Percentiles rank a stretch among this genome's conserved stretches.
These are phyloP conservation scores for Recurvirostra avosetta DNA, from an alignment of 2,113 vertebrate genomes.

Conservation along the genomic window DNA sequence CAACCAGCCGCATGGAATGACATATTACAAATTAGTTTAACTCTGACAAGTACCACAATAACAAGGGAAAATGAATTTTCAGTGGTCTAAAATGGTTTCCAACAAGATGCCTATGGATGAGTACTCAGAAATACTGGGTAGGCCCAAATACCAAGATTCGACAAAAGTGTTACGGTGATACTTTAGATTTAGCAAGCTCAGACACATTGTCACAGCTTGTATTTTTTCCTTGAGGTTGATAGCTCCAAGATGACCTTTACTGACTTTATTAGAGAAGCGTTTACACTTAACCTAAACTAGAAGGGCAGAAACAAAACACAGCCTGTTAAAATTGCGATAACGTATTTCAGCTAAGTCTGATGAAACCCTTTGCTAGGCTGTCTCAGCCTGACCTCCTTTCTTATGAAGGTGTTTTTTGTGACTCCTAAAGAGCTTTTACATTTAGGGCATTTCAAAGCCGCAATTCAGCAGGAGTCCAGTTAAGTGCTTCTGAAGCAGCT, in stretches of 20 bases:
- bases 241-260: neutral
- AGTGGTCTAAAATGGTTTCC: neutral
- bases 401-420: neutral
- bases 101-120: neutral
- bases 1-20: neutral
- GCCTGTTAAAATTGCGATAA: neutral
- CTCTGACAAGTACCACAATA: neutral
- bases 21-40: neutral
- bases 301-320: slow-evolving; percentile 10
- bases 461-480: neutral
- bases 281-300: neutral
- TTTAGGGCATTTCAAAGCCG: neutral
- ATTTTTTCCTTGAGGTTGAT: neutral
- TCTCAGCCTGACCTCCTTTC: slow-evolving; percentile 22
- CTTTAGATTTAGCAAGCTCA: neutral
- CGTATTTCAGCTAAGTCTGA: neutral
- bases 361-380: neutral
- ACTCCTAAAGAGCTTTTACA: slow-evolving; percentile 14
- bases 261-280: neutral
- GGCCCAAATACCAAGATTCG: neutral
- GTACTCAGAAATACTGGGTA: neutral
- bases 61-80: neutral
- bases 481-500: neutral
- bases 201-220: neutral
- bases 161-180: neutral